Conservation (phyloP, 2,797 vertebrate species). For the Halcyon chelicuti region DNA sequence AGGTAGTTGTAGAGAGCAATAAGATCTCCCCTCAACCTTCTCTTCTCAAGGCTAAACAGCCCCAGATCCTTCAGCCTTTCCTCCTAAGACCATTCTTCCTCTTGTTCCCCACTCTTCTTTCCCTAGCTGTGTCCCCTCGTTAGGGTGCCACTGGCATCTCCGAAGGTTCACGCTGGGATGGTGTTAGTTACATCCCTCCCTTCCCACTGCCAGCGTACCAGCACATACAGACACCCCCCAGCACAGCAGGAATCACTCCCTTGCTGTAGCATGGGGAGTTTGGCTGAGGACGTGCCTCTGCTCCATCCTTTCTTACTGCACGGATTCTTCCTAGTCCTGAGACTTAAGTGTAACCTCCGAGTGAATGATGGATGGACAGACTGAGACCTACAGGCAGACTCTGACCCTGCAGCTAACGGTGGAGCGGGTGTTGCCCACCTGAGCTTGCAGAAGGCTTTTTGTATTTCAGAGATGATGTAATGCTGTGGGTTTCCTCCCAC, state of each 20-base stretch:
- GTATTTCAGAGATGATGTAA: background rate
- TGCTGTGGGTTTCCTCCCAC: background rate
- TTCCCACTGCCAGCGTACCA: background rate
- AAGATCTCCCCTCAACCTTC: too few species aligned
- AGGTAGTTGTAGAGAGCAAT: too few species aligned
- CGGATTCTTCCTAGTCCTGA: background rate
- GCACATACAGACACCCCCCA: background rate
- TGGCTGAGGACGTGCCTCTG: background rate
- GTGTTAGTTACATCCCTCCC: background rate
- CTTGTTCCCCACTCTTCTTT: background rate
- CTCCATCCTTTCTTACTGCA: background rate
- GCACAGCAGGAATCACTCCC: background rate
- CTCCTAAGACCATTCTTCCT: background rate
- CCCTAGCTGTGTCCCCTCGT: background rate
- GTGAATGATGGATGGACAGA: background rate
- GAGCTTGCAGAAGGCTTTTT: background rate
- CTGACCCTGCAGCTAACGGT: background rate
- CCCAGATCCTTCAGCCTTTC: too few species aligned
- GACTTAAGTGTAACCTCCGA: background rate
- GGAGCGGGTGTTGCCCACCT: background rate
- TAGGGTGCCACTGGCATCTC: background rate
- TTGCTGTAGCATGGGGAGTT: background rate
- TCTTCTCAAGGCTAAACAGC: too few species aligned
- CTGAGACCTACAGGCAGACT: background rate
- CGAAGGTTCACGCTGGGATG: background rate